phyloP scores from a whole-genome alignment of 2,113 vertebrate genomes.

The Amia ocellicauda region DNA sequence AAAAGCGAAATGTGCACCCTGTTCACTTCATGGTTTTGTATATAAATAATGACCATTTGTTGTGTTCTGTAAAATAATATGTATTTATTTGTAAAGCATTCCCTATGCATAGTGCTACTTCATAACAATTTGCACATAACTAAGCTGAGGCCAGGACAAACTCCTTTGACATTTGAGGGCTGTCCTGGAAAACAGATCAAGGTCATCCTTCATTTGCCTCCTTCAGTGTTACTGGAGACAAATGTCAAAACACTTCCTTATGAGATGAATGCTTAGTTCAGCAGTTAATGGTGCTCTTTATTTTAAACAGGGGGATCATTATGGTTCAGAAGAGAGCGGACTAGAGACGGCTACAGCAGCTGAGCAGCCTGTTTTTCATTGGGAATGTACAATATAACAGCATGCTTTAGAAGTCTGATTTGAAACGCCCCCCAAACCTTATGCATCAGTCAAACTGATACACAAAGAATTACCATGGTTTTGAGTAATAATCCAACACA shows the following conservation, averaged over 20 bases:
- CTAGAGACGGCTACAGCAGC: neutral
- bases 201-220: conserved; percentile 27
- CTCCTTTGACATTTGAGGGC: conserved; percentile 26
- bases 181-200: conserved; percentile 24
- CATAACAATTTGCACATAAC: conserved; percentile 22
- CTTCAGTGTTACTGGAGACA: conserved; percentile 22
- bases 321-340: neutral
- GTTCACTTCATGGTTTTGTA: no score
- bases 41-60: no score
- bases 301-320: conserved; percentile 15
- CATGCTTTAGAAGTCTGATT: conserved; percentile 9
- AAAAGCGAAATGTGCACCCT: no score
- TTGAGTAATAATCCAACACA: no score
- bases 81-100: no score
- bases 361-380: conserved; percentile 2
- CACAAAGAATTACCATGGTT: no score
- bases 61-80: no score
- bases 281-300: conserved; percentile 13
- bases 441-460: no score
- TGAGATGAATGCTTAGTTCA: neutral
- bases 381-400: conserved; percentile 6
- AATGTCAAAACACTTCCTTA: conserved; percentile 22
- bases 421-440: neutral
- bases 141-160: conserved; percentile 28
- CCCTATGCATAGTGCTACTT: neutral